Base-by-base conservation (phyloP, 2,113 vertebrate genomes). In the Perognathus longimembris region DNA sequence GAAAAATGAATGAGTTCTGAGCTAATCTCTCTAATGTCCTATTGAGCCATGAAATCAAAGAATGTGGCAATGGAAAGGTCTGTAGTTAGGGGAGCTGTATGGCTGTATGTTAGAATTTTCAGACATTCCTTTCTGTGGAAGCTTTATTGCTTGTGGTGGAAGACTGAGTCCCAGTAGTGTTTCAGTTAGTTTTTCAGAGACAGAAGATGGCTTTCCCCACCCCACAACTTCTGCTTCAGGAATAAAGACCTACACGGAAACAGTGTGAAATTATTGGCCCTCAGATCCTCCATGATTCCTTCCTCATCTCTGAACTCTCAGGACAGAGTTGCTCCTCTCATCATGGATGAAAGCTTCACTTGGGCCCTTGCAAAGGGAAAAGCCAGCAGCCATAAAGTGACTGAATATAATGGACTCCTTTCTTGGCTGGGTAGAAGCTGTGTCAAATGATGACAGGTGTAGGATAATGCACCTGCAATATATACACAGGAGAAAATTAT, bases 1-100 rank as follows among this genome's bases (percentile, higher is more conserved):
- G 66, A 80, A 86, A 77, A 91, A 75, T 11, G 30, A 91, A 57
- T 80, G 34, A 83, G 88, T 67, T 82, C 22, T 67, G 64, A 95
- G 59, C 20, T 15, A 45, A n/a, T 54, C 32, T 66, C 71, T 86
- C 21, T n/a, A 82, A 59, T 15, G 32, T 84, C 32, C 89, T 61
- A 36, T 30, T 30, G 0, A 42, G 50, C n/a, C 40, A 3, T 34
- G 30, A 86, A 81, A 77, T 42, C 21, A 45, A 28, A 59, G 32
- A 71, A 67, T 69, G 10, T 50, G 3, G 26, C 24, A 45, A 76
- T 26, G 6, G n/a, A 18, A 67, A 38, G 18, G 30, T 11, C n/a
- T 90, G 21, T 3, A 88, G 74, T 36, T 61, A 5, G 28, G 12
- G 17, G 42, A 30, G 17, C 7, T 75, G 24, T 32, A 82, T 54